Percentiles rank a stretch among this genome's conserved stretches.
Evolutionary conservation across 2,888 invertebrate genomes (phyloP).

Genomic region (Troides aeacus): DNA sequence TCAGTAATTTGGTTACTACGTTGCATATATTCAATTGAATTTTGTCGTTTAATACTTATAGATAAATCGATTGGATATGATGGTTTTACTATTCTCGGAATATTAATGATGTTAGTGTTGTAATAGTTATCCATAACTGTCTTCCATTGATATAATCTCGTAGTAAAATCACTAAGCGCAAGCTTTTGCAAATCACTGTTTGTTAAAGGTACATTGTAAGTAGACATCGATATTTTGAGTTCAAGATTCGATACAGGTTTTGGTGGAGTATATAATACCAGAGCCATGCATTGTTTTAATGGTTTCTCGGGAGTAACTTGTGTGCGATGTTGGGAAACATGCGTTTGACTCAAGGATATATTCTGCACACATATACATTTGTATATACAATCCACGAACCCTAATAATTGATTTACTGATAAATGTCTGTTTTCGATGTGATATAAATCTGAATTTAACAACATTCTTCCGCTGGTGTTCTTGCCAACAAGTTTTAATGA

Average conservation of each 20-base stretch:
- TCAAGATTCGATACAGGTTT: neutral
- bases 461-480: neutral
- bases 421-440: neutral
- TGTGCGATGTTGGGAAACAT: neutral
- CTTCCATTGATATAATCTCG: neutral
- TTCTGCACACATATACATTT: conserved; percentile 1
- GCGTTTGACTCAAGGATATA: neutral
- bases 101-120: neutral
- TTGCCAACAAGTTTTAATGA: neutral
- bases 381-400: neutral
- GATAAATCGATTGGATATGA: neutral
- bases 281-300: conserved; percentile 12
- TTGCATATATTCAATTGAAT: neutral
- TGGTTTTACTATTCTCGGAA: neutral
- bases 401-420: conserved; percentile 3
- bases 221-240: neutral
- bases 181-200: neutral
- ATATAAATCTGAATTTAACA: neutral
- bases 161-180: conserved; percentile 4
- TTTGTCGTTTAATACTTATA: neutral
- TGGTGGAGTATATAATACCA: conserved; percentile 17
- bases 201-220: neutral
- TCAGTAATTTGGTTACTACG: neutral
- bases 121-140: neutral
- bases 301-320: neutral